A percentile compares a stretch with the other conserved stretches of the same genome.
Conservation (phyloP, 2,888 invertebrate species). For the Esperia sulphurella region DNA sequence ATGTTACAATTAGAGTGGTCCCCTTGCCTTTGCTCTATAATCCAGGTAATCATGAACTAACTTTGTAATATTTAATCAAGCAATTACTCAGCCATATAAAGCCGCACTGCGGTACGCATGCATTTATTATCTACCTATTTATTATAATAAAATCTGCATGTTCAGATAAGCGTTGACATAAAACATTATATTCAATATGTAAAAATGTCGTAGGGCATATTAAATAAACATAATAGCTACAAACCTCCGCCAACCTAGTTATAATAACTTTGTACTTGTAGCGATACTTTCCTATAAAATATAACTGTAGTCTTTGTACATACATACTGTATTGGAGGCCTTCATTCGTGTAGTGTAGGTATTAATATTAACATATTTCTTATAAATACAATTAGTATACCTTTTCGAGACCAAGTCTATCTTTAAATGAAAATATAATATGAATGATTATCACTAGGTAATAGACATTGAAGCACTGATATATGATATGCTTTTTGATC, state of each 20-base stretch:
- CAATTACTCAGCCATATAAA: neutral
- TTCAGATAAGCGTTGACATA: neutral
- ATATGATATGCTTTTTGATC: slow-evolving; percentile 35
- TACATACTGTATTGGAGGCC: slow-evolving; percentile 64
- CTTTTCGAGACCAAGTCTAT: slow-evolving; percentile 67
- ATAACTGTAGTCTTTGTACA: slow-evolving; percentile 43
- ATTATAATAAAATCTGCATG: no score
- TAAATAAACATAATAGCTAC: neutral
- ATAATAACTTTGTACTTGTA: slow-evolving; percentile 25
- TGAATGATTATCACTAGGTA: slow-evolving; percentile 53
- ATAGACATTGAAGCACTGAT: slow-evolving; percentile 40
- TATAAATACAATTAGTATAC: slow-evolving; percentile 40
- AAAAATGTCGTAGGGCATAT: neutral
- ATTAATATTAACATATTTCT: slow-evolving; percentile 29
- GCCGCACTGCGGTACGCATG: neutral
- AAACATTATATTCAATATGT: neutral
- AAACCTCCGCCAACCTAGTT: slow-evolving; percentile 26
- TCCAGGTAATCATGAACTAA: neutral
- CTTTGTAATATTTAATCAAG: neutral
- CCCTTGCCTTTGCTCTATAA: neutral
- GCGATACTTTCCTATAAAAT: slow-evolving; percentile 55
- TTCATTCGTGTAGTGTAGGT: slow-evolving; percentile 57
- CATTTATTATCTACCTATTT: neutral
- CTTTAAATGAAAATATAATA: slow-evolving; percentile 34
- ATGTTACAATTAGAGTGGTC: neutral